Evolutionary conservation across 2,113 vertebrate genomes (phyloP).

Genomic region (Ageneiosus marmoratus): DNA sequence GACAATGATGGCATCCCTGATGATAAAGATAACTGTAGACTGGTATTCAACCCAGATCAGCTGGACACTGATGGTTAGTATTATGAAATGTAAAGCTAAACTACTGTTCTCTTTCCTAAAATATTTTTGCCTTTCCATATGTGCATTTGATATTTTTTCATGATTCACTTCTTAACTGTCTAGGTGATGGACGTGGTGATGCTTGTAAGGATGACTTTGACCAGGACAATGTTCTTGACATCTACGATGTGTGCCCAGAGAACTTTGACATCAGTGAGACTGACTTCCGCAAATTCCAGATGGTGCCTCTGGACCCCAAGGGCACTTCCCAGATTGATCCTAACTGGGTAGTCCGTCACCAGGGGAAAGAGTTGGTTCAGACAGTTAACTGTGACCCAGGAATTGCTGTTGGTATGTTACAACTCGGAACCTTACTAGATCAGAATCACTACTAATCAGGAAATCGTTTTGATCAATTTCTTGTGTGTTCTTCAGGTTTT

Average conservation of each 20-base stretch:
- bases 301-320: slow-evolving; percentile 98
- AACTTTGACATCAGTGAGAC: slow-evolving; percentile 95
- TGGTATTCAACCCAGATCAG: slow-evolving; percentile 91
- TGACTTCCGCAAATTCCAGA: slow-evolving; percentile 96
- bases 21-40: slow-evolving; percentile 94
- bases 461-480: neutral
- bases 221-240: slow-evolving; percentile 90
- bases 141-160: neutral
- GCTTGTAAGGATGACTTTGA: slow-evolving; percentile 97
- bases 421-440: neutral
- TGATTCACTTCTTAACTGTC: neutral
- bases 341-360: slow-evolving; percentile 98
- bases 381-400: slow-evolving; percentile 99
- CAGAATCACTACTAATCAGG: neutral
- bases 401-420: slow-evolving; percentile 86
- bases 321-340: slow-evolving; percentile 98
- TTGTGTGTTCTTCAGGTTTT: slow-evolving; percentile 77
- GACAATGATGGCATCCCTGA: slow-evolving; percentile 98
- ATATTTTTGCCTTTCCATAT: neutral
- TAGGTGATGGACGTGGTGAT: slow-evolving; percentile 95
- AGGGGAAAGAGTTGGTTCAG: slow-evolving; percentile 97
- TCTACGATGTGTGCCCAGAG: slow-evolving; percentile 96
- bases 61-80: slow-evolving; percentile 89
- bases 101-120: neutral
- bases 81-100: neutral